Evolutionary conservation across 1,140 invertebrate genomes (phyloP).

Genomic region (Drosophila orosa): DNA sequence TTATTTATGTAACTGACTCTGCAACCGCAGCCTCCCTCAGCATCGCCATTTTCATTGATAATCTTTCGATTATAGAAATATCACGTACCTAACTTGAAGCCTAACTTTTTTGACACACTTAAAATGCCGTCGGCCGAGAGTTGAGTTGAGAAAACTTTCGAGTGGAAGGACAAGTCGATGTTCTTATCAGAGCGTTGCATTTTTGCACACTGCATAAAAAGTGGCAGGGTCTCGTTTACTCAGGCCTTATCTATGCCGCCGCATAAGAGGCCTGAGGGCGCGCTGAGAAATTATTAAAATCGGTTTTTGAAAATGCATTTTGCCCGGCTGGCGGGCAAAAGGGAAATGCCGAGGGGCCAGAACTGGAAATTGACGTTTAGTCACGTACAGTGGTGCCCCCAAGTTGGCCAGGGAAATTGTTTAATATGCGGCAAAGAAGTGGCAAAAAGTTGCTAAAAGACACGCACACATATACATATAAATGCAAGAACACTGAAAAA

Average conservation of each 20-base stretch:
- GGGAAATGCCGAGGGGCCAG: conserved; percentile 3
- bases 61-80: conserved; percentile 58
- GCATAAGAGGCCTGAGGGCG: conserved; percentile 50
- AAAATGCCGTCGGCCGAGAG: conserved; percentile 53
- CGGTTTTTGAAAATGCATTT: conserved; percentile 67
- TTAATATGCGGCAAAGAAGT: conserved; percentile 75
- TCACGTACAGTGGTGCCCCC: conserved; percentile 62
- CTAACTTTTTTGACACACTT: conserved; percentile 76
- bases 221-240: conserved; percentile 24
- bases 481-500: conserved; percentile 6
- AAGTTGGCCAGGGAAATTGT: conserved; percentile 63
- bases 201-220: conserved; percentile 63
- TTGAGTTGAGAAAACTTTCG: conserved; percentile 43
- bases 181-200: conserved; percentile 76
- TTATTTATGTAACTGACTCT: neutral
- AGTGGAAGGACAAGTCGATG: conserved; percentile 38
- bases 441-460: conserved; percentile 59
- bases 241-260: conserved; percentile 62
- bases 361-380: conserved; percentile 77
- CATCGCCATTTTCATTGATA: conserved; percentile 20
- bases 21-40: neutral
- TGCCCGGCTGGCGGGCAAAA: conserved; percentile 16
- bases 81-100: conserved; percentile 59
- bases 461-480: conserved; percentile 32
- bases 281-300: conserved; percentile 71